These are phyloP conservation scores for Ailurus styani DNA, from an alignment of 2,113 vertebrate species.

Conservation along the genomic window DNA sequence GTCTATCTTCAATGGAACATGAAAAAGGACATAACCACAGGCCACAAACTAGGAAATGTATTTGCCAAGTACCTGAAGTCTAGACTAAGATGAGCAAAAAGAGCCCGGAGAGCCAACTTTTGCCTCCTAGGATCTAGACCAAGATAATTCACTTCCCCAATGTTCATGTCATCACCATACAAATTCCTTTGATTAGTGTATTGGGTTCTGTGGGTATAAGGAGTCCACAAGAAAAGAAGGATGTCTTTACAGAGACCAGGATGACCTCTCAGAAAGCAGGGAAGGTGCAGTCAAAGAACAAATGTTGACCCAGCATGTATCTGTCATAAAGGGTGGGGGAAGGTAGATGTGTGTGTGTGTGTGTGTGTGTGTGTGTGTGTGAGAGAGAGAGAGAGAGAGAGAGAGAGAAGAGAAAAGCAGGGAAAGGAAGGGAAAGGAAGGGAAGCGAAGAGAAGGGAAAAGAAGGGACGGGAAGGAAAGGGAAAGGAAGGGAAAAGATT, in stretches of 20 bases:
- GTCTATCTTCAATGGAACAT: conserved; percentile 35
- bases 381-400: neutral
- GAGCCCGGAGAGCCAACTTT: neutral
- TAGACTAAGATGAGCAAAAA: neutral
- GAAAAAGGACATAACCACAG: conserved; percentile 24
- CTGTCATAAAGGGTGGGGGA: neutral
- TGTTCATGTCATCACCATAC: neutral
- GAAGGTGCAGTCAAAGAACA: neutral
- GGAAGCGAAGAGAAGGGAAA: neutral
- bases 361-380: neutral
- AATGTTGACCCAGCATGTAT: neutral
- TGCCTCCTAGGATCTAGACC: neutral
- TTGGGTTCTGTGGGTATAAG: neutral
- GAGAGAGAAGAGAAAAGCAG: neutral
- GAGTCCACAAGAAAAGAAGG: neutral
- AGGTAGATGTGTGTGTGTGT: neutral
- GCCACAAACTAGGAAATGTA: neutral
- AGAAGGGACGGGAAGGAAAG: neutral
- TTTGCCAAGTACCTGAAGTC: neutral
- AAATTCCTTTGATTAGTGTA: neutral
- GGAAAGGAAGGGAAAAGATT: neutral
- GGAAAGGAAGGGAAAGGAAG: neutral
- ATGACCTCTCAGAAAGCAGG: neutral
- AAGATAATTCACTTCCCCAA: neutral
- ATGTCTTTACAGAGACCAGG: neutral